Evolutionary conservation across 1,140 invertebrate species (phyloP).

Genomic region (Lucilia cuprina): DNA sequence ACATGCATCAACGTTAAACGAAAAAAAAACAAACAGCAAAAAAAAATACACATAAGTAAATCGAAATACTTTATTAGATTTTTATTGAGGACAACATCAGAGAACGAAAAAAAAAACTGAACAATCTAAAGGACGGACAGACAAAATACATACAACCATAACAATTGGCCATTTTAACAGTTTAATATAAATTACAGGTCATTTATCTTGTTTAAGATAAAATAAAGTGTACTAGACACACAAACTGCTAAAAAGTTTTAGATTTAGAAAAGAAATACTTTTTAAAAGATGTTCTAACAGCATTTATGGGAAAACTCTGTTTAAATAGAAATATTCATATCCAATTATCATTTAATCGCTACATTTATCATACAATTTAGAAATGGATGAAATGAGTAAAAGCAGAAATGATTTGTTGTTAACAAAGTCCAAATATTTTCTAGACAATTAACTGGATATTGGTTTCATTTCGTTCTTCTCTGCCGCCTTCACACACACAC

Average conservation of each 20-base stretch:
- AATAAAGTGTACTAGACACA: too few species aligned
- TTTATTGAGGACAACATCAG: neutral
- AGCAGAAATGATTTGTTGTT: neutral
- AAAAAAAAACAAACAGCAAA: neutral
- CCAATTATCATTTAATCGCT: neutral
- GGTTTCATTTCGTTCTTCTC: neutral
- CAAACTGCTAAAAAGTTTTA: too few species aligned
- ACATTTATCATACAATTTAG: neutral
- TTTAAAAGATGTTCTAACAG: too few species aligned
- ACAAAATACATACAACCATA: neutral
- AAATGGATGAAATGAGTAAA: neutral
- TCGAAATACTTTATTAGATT: neutral
- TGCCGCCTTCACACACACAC: neutral
- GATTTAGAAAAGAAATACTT: too few species aligned
- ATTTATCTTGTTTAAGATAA: neutral
- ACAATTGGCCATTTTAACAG: neutral
- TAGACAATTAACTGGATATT: neutral
- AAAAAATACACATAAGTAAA: neutral
- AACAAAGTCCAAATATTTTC: neutral
- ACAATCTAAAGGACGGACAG: neutral
- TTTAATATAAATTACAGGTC: neutral
- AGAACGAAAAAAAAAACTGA: neutral
- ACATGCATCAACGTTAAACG: slow-evolving; percentile 27
- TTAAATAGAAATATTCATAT: neutral
- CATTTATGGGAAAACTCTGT: neutral